Base-by-base conservation (phyloP, 2,797 vertebrate species). In the Cheirogaleus major region DNA sequence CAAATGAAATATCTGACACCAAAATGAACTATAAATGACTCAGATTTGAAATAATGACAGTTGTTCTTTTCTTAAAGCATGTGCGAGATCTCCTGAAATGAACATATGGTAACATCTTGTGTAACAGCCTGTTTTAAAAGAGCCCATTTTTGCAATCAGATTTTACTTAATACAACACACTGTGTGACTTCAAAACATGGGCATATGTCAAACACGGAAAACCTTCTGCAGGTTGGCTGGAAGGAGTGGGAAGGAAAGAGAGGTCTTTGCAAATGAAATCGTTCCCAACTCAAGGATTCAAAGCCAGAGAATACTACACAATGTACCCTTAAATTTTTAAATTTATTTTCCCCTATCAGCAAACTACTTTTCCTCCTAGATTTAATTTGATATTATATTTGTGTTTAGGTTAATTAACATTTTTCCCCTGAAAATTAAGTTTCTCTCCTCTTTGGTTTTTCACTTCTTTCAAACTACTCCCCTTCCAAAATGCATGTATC, bases 161-260 rank as follows among this genome's bases (percentile, higher is more conserved):
- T 97, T 83, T 97, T 97, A 91, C 85, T 93, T 95, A 95, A 97
- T 73, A 89, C 89, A 7, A 6, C 35, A 97, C 86, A 87, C 69
- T 1, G 3, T 88, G 78, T 30, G 79, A 97, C 70, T 92, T 83
- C 75, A 90, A 93, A 87, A 93, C n/a, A 10, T 1, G 41, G 35
- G 69, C 90, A 84, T 57, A 15, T 38, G 81, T 80, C 72, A 81
- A 86, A 52, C 17, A 50, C 0, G 4, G 80, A 92, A 83, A 84
- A 57, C 43, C 57, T 85, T 90, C 70, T 69, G 65, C 45, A 63
- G 10, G 76, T 45, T 43, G 73, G 57, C 17, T 55, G 72, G 22
- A 67, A 14, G 20, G 61, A 52, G 25, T 20, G 4, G 25, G 50
- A 4, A 43, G 11, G 5, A 32, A 61, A 50, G 32, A 38, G 14